phyloP scores from a whole-genome alignment of 2,113 vertebrate genomes.

The Scartelaos histophorus region DNA sequence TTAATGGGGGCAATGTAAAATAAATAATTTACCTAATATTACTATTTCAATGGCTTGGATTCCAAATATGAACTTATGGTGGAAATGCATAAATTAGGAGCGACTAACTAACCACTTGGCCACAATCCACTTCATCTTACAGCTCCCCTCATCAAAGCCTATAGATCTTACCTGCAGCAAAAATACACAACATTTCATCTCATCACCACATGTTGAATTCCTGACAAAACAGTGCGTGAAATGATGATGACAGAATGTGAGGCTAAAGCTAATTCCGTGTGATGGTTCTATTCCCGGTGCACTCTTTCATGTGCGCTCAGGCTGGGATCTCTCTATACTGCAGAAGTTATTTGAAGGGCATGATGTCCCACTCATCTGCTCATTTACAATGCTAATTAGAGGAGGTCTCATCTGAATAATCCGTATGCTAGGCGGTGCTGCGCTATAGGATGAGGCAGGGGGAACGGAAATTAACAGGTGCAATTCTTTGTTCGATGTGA shows the following conservation, averaged over 20 bases:
- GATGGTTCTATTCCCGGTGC: conserved; percentile 31
- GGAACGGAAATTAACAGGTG: too few species aligned
- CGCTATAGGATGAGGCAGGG: not conserved
- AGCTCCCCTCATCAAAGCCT: not conserved
- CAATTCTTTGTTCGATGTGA: too few species aligned
- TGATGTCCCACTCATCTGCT: conserved; percentile 61
- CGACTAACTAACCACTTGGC: too few species aligned
- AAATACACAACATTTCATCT: conserved; percentile 25
- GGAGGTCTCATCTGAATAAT: conserved; percentile 65
- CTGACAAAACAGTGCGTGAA: conserved; percentile 43
- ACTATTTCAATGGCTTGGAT: too few species aligned
- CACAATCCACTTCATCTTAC: too few species aligned
- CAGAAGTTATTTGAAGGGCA: conserved; percentile 75
- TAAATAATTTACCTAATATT: too few species aligned
- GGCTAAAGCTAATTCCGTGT: conserved; percentile 29
- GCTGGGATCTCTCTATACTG: conserved; percentile 48
- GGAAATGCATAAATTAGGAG: too few species aligned
- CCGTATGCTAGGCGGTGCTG: conserved; percentile 47
- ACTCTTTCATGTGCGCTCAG: conserved; percentile 53
- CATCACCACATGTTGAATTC: conserved; percentile 35
- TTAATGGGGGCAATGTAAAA: too few species aligned
- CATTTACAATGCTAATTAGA: conserved; percentile 72
- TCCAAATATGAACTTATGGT: too few species aligned
- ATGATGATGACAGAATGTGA: conserved; percentile 46
- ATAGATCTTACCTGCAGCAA: conserved; percentile 17